phyloP scores from a whole-genome alignment of 2,888 invertebrate species.

The Drosophila subquinaria region DNA sequence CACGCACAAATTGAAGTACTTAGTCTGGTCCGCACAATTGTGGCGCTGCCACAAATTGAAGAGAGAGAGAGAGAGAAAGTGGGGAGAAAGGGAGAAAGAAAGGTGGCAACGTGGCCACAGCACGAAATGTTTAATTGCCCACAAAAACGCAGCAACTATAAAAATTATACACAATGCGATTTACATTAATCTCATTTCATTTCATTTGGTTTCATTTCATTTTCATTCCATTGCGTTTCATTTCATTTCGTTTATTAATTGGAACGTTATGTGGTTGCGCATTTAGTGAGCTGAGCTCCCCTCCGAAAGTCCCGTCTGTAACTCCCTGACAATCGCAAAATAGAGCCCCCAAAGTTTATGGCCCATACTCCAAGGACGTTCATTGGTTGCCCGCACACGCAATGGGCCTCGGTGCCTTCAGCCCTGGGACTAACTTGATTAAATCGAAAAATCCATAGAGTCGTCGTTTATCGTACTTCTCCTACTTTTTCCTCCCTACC shows the following conservation, averaged over 20 bases:
- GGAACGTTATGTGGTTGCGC: slow-evolving; percentile 66
- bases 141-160: slow-evolving; percentile 77
- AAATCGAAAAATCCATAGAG: slow-evolving; percentile 60
- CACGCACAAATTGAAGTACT: slow-evolving; percentile 22
- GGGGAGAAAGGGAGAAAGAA: background rate
- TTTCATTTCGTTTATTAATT: slow-evolving; percentile 67
- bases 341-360: background rate
- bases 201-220: slow-evolving; percentile 42
- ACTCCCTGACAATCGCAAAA: background rate
- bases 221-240: slow-evolving; percentile 38
- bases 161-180: slow-evolving; percentile 73
- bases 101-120: slow-evolving; percentile 11
- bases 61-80: no score
- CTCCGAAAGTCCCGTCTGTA: background rate
- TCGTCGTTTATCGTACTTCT: slow-evolving; percentile 16
- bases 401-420: slow-evolving; percentile 22
- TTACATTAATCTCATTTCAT: slow-evolving; percentile 71
- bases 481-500: background rate
- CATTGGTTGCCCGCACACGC: slow-evolving; percentile 46
- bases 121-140: slow-evolving; percentile 76
- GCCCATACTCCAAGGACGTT: slow-evolving; percentile 31
- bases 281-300: slow-evolving; percentile 28
- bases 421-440: slow-evolving; percentile 46
- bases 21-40: slow-evolving; percentile 28
- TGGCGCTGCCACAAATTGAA: slow-evolving; percentile 1